These are phyloP conservation scores for Reticulitermes speratus DNA, from an alignment of 1,140 invertebrate species.

Conservation along the genomic window DNA sequence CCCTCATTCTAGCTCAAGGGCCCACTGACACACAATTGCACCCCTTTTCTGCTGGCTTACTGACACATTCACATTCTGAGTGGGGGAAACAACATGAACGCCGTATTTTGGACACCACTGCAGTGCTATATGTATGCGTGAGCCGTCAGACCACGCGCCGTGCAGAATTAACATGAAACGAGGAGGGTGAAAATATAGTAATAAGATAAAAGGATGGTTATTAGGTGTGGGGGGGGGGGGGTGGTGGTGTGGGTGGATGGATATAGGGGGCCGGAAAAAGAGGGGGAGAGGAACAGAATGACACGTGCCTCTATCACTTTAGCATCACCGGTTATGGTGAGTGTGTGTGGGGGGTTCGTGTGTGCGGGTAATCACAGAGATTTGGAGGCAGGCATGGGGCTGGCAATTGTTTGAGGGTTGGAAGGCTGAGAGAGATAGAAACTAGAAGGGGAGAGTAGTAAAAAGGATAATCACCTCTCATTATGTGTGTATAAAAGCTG, in stretches of 20 bases:
- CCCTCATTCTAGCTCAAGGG: background rate
- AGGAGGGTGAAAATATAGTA: background rate
- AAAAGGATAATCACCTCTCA: constrained; percentile 19
- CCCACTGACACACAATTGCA: background rate
- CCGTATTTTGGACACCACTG: background rate
- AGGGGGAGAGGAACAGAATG: background rate
- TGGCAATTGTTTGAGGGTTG: constrained; percentile 14
- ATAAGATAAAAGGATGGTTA: background rate
- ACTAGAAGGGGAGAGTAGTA: background rate
- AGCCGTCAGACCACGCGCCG: background rate
- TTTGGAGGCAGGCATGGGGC: constrained; percentile 1
- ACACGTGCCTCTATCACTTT: background rate
- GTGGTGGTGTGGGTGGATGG: background rate
- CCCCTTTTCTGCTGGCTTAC: background rate
- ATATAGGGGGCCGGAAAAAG: background rate
- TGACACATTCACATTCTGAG: background rate
- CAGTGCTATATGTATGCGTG: background rate
- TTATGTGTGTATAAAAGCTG: constrained; percentile 16
- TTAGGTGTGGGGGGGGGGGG: background rate
- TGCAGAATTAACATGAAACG: constrained; percentile 1
- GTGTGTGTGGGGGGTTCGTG: background rate
- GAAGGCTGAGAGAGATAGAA: background rate
- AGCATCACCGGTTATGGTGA: background rate
- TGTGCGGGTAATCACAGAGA: constrained; percentile 5
- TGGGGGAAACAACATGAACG: too few relatives aligned